Evolutionary conservation across 2,113 vertebrate species (phyloP).

Genomic region (Irena cyanogastra): DNA sequence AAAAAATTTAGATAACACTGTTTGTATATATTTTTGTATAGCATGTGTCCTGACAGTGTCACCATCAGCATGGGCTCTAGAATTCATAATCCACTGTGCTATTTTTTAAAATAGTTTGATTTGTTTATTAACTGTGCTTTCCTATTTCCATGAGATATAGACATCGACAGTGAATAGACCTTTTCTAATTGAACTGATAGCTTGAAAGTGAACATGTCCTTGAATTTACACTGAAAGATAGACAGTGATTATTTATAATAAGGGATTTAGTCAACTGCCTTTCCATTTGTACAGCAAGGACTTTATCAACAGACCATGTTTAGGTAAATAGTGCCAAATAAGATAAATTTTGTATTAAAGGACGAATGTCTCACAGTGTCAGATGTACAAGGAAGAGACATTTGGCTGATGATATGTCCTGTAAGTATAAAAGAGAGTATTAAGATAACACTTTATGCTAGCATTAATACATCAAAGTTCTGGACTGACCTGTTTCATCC

Average conservation of each 20-base stretch:
- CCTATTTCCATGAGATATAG: conserved; percentile 60
- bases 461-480: conserved; percentile 63
- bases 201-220: conserved; percentile 68
- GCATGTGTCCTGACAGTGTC: conserved; percentile 9
- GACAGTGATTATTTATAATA: conserved; percentile 69
- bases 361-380: conserved; percentile 33
- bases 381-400: conserved; percentile 21
- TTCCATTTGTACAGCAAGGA: conserved; percentile 60
- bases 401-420: conserved; percentile 32
- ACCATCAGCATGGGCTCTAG: not conserved
- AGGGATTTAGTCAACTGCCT: conserved; percentile 57
- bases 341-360: conserved; percentile 61
- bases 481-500: conserved; percentile 53
- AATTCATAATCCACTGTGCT: conserved; percentile 9
- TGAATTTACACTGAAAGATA: conserved; percentile 69
- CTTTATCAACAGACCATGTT: conserved; percentile 66
- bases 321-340: conserved; percentile 65
- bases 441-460: conserved; percentile 59
- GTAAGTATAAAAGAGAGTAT: conserved; percentile 31
- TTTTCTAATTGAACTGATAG: conserved; percentile 72
- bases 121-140: conserved; percentile 63
- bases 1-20: not conserved
- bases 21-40: not conserved
- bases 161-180: conserved; percentile 66
- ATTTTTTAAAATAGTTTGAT: conserved; percentile 60